A percentile compares a stretch with the other conserved stretches of the same genome.
Conservation (phyloP, 92 coral and sea anemone species). For the Blastomussa wellsi region DNA sequence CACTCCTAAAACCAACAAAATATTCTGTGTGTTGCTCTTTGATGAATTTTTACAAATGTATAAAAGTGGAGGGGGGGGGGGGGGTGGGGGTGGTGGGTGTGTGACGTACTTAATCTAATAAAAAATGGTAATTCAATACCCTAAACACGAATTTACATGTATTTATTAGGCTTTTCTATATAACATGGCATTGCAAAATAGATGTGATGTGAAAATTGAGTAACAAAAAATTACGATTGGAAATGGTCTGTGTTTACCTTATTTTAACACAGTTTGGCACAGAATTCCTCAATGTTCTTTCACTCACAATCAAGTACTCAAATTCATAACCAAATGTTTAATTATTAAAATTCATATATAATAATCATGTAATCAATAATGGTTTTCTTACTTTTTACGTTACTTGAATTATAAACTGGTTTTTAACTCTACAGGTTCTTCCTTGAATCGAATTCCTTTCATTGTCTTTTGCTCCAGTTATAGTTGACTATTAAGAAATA, state of each 20-base stretch:
- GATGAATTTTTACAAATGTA: no score
- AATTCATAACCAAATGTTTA: not conserved
- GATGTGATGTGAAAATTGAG: not conserved
- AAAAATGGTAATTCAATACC: not conserved
- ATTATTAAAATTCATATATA: not conserved
- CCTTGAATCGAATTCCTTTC: not conserved
- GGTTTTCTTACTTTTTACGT: not conserved
- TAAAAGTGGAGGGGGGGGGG: no score
- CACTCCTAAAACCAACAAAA: no score
- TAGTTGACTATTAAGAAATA: not conserved
- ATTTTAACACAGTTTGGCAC: not conserved
- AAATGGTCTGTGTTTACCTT: not conserved
- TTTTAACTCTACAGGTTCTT: not conserved
- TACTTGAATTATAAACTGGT: not conserved
- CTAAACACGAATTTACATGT: not conserved
- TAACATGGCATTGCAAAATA: no score
- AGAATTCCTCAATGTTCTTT: not conserved
- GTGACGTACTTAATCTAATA: no score
- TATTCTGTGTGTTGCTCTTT: no score
- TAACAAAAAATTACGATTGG: no score
- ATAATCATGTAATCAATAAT: not conserved
- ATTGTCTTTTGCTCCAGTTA: not conserved
- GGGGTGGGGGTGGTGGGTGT: no score
- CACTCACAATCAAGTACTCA: no score
- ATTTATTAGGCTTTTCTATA: no score